These are phyloP conservation scores for Promerops cafer DNA, from an alignment of 2,113 vertebrate genomes.

Conservation along the genomic window DNA sequence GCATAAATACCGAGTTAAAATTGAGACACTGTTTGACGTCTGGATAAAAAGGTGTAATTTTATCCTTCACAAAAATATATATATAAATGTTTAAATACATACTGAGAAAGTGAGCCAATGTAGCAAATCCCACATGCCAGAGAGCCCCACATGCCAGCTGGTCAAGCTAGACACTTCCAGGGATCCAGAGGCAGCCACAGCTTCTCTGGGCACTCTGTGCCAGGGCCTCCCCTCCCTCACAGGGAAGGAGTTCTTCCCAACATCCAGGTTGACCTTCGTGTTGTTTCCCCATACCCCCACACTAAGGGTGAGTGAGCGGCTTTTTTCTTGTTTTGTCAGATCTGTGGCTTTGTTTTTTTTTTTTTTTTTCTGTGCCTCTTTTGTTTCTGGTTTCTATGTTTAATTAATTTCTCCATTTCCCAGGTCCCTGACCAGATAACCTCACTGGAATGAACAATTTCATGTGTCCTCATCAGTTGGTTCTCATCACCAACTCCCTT, in stretches of 20 bases:
- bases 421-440: background rate
- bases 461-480: accelerated
- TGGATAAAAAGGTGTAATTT: background rate
- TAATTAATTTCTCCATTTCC: background rate
- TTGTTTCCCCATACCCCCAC: background rate
- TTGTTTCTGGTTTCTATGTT: background rate
- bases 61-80: background rate
- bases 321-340: background rate
- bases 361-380: background rate
- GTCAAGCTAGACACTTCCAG: background rate
- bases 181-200: background rate
- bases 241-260: too few species aligned
- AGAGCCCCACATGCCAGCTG: background rate
- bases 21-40: background rate
- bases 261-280: background rate
- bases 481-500: background rate
- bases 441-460: background rate
- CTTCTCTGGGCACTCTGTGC: background rate
- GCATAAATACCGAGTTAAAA: background rate
- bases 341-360: background rate
- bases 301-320: background rate
- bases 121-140: background rate
- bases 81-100: background rate
- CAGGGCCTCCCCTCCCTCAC: background rate
- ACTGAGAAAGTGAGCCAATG: background rate